Evolutionary conservation across 2,797 vertebrate species (phyloP), one percentile per base, ranked within the genome.

Genomic region (Coregonus sp.): DNA sequence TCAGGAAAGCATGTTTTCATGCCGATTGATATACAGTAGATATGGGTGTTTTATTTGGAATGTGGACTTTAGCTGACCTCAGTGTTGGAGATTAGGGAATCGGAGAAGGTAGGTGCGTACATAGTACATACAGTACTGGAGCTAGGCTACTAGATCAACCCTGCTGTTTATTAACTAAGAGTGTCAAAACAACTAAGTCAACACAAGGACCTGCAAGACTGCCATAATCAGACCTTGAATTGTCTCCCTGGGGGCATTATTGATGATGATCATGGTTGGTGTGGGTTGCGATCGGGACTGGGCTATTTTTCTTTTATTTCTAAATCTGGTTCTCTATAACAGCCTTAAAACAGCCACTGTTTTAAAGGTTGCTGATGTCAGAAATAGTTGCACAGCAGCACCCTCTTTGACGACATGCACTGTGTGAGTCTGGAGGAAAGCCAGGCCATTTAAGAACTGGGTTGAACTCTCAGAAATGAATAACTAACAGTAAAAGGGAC

Each of bases 11-110:
- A 78, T 79, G 79, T 88, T 85, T 88, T 74, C 74, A 77, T 80
- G 82, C 73, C 72, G 15, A 82, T 82, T 82, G 75, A n/a, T 9
- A 50, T 3, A 33, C 25, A 25, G 25, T 51, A 78, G 81, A 75
- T 77, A 59, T 75, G 78, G n/a, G 59, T 63, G 61, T 79, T 75
- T 80, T 82, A 76, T 77, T 74, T 80, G 85, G 83, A 88, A 91
- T 90, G 86, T 86, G 84, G 76, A 85, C 88, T 90, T 83, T n/a
- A 52, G 73, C 73, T 88, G 87, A 92, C 86, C 85, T 80, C 72
- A 70, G 82, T 78, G 79, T 79, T 72, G 73, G 74, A 85, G 76
- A 89, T 77, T 79, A 18, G 66, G 18, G 77, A 81, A 76, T 80
- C 59, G 71, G 63, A 75, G 77, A 77, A 37, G 69, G 65, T 73